Evolutionary conservation across 2,113 vertebrate genomes (phyloP).

Genomic region (Muntiacus reevesi): DNA sequence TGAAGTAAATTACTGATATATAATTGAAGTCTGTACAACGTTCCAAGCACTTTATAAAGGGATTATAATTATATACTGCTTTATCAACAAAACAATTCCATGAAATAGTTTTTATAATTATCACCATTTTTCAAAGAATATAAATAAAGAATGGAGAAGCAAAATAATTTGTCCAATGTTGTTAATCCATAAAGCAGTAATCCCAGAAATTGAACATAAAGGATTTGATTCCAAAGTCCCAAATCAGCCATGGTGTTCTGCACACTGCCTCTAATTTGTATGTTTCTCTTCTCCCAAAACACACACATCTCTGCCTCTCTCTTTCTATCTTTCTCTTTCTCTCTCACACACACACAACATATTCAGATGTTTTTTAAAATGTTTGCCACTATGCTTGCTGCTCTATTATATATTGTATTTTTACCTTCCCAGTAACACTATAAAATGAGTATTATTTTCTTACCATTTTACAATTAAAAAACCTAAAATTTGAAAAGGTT

Average conservation of each 20-base stretch:
- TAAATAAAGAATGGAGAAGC: background rate
- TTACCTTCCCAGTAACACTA: background rate
- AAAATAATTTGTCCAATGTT: background rate
- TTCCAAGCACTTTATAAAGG: background rate
- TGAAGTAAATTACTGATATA: background rate
- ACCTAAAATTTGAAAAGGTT: background rate
- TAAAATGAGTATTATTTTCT: background rate
- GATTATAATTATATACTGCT: background rate
- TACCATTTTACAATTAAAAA: background rate
- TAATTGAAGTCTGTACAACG: background rate
- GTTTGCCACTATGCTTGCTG: background rate
- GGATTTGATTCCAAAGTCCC: background rate
- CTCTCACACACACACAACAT: background rate
- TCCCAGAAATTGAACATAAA: background rate
- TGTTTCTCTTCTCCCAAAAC: fast-evolving
- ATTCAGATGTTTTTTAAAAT: background rate
- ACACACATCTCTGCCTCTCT: background rate
- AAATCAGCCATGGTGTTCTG: background rate
- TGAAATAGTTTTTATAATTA: background rate
- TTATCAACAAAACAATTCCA: background rate
- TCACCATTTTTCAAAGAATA: background rate
- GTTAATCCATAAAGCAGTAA: background rate
- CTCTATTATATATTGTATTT: background rate
- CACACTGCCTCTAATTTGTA: background rate
- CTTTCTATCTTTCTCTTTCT: background rate